Percentiles rank a stretch among this genome's conserved stretches.
phyloP scores from a whole-genome alignment of 2,888 invertebrate genomes.

The Adelphocoris suturalis region DNA sequence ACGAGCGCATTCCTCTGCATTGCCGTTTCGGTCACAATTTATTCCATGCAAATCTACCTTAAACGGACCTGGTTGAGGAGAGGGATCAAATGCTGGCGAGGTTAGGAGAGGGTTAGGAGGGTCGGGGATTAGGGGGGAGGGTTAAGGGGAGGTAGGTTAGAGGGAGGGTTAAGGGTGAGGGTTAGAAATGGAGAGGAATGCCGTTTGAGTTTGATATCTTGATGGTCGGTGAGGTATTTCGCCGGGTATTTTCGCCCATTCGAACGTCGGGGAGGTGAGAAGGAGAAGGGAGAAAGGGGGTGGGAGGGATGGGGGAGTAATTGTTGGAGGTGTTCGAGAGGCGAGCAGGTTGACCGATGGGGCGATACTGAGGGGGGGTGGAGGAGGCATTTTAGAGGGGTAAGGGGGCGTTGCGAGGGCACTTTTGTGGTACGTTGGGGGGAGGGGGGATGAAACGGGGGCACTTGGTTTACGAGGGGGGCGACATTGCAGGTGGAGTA shows the following conservation, averaged over 20 bases:
- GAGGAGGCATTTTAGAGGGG: no score
- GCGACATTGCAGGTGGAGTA: not conserved
- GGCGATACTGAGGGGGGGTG: not conserved
- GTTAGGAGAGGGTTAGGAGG: no score
- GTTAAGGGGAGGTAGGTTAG: no score
- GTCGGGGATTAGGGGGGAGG: no score
- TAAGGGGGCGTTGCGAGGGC: not conserved
- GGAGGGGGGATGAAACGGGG: no score
- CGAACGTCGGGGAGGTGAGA: not conserved
- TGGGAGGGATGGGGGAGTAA: not conserved
- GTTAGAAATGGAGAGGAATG: not conserved
- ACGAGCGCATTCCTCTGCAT: no score
- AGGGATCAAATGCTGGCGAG: not conserved
- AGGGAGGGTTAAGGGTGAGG: no score
- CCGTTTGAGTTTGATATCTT: constrained; percentile 32
- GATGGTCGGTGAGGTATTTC: constrained; percentile 9
- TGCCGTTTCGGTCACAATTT: constrained; percentile 14
- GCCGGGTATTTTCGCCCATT: not conserved
- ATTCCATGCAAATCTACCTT: constrained; percentile 14
- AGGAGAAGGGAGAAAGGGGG: not conserved
- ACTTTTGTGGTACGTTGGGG: not conserved
- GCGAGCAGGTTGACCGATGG: not conserved
- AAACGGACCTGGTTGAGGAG: no score
- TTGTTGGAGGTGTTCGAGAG: not conserved
- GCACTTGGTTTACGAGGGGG: no score